Evolutionary conservation across 2,797 vertebrate genomes (phyloP), one percentile per base, ranked within the genome.

Genomic region (Telmatherina bonti): DNA sequence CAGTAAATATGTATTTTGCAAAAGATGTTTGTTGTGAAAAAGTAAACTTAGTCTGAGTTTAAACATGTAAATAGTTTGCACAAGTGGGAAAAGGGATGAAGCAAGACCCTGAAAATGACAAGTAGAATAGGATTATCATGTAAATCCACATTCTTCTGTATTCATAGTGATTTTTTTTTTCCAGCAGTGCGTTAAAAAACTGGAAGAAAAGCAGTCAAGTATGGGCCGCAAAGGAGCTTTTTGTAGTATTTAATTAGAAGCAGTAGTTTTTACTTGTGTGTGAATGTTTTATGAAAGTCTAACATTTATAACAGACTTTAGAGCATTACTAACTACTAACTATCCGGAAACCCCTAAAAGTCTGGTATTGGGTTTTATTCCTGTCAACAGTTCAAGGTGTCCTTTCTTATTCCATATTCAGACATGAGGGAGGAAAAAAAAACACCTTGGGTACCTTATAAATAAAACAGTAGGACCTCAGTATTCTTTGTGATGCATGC

Each of bases 361-460:
- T 72, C 10, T 3, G 7, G 69, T 81, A 83, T 79, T 66, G 36
- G 41, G 70, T 89, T 83, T 81, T 80, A 85, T 88, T 80, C 84
- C 79, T 76, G 79, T 88, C 87, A 85, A 80, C 83, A 74, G 74
- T 88, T 91, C 85, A 91, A 89, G 86, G 86, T 88, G 85, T 90
- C 84, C 82, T 84, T 78, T 74, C 72, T 88, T 80, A 77, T 88
- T 87, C 77, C 81, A 77, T 89, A 90, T 90, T 90, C 90, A 89
- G 79, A 85, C 81, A 59, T 67, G 9, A 30, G 60, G 24, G 4
- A 47, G 12, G 60, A 18, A 36, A 45, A 74, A 36, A 76, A 85
- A 81, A 76, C 80, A 85, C 80, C 47, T 73, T 85, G 72, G 85
- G 81, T 90, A 75, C 74, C 83, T 85, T 79, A 89, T 91, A 87